phyloP scores from a whole-genome alignment of 2,797 vertebrate genomes.

The Erethizon dorsatum region DNA sequence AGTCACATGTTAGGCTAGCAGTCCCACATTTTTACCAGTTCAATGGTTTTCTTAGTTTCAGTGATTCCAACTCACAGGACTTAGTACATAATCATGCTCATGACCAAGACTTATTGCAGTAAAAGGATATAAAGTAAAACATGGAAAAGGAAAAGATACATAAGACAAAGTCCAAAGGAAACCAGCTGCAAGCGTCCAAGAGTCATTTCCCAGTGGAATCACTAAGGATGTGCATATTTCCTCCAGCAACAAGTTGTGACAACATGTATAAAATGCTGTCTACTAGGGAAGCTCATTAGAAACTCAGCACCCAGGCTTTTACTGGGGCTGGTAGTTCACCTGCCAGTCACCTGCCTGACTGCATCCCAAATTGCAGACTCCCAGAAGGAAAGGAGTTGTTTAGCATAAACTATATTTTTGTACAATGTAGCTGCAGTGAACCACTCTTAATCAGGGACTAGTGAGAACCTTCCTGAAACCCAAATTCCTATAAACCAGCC shows the following conservation, averaged over 20 bases:
- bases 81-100: background rate
- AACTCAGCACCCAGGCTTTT: background rate
- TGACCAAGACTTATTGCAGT: background rate
- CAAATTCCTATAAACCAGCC: background rate
- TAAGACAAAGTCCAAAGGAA: background rate
- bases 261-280: background rate
- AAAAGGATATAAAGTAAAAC: slow-evolving; percentile 1
- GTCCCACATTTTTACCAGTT: background rate
- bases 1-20: background rate
- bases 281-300: background rate
- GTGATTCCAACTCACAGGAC: background rate
- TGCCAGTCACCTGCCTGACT: background rate
- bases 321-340: background rate
- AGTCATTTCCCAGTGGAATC: background rate
- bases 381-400: background rate
- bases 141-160: background rate
- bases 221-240: background rate
- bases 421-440: background rate
- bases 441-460: background rate
- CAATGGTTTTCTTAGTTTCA: background rate
- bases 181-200: background rate
- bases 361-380: background rate
- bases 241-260: background rate
- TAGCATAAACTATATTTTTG: background rate
- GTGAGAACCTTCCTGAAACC: background rate